Base-by-base conservation (phyloP, 1,140 invertebrate genomes). In the Acyrthosiphon pisum region DNA sequence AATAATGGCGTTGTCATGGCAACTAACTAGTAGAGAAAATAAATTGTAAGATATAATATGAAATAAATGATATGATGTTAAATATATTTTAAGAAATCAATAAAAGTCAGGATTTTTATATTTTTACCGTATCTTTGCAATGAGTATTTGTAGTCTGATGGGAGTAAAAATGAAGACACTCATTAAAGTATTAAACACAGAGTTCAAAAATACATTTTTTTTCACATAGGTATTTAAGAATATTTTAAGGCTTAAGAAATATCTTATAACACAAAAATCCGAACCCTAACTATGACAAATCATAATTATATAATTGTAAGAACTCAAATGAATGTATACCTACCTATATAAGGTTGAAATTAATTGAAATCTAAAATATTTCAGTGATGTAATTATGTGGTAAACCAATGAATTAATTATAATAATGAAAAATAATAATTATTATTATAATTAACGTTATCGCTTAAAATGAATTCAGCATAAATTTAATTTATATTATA, bases 381-480 rank as follows among this genome's bases (percentile, higher is more conserved):
- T 76, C 14, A n/a, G 60, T 76, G 60, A n/a, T 76, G 30, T 76
- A n/a, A 76, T 76, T n/a, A n/a, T n/a, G 60, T 68, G 14, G 4
- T 76, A 76, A 76, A 35, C 6, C 4, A 18, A 20, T 76, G 14
- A 76, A n/a, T n/a, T n/a, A 76, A 35, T 76, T n/a, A n/a, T n/a
- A n/a, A 76, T 76, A 76, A n/a, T 76, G n/a, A 60, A 60, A 56
- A 60, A 76, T n/a, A 68, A 76, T n/a, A 76, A 76, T n/a, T n/a
- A n/a, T n/a, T 3, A 68, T 68, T 18, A 4, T 76, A 76, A 76
- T 60, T 30, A 60, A 9, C 30, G 30, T 56, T 56, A 56, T 56
- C 56, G 9, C 26, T 60, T 60, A 60, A 56, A 60, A 9, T 76
- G 18, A 76, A n/a, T 68, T 68, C 60, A 68, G 30, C 30, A 68